Evolutionary conservation across 2,888 invertebrate genomes (phyloP).

Genomic region (Ferrisia virgata): DNA sequence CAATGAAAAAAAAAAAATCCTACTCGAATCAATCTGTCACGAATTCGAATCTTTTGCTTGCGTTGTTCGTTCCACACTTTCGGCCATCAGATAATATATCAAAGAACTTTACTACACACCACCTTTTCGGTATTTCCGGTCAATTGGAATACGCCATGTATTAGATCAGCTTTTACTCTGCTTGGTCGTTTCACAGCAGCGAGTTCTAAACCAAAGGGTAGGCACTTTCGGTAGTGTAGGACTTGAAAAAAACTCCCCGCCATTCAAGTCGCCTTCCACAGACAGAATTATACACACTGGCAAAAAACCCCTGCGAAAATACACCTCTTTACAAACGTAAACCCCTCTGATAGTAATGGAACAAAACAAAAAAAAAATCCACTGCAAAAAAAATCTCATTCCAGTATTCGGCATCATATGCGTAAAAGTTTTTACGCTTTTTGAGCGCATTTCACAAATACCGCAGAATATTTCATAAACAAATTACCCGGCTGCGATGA

Average conservation of each 20-base stretch:
- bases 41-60: background rate
- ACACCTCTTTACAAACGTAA: background rate
- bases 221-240: background rate
- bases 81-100: background rate
- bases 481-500: background rate
- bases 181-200: background rate
- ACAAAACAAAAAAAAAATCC: background rate
- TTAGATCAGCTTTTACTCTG: background rate
- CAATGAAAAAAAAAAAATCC: background rate
- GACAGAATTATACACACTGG: background rate
- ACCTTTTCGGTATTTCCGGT: background rate
- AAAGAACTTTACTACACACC: background rate
- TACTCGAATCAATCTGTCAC: background rate
- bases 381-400: background rate
- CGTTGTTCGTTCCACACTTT: background rate
- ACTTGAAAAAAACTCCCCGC: background rate
- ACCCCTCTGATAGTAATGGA: background rate
- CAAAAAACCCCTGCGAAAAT: background rate
- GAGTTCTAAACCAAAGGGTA: background rate
- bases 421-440: background rate
- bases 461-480: conserved; percentile 5
- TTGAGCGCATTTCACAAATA: background rate
- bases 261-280: background rate
- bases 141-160: background rate
- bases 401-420: background rate